phyloP scores from a whole-genome alignment of 2,888 invertebrate genomes.

The Aphidoletes aphidimyza region DNA sequence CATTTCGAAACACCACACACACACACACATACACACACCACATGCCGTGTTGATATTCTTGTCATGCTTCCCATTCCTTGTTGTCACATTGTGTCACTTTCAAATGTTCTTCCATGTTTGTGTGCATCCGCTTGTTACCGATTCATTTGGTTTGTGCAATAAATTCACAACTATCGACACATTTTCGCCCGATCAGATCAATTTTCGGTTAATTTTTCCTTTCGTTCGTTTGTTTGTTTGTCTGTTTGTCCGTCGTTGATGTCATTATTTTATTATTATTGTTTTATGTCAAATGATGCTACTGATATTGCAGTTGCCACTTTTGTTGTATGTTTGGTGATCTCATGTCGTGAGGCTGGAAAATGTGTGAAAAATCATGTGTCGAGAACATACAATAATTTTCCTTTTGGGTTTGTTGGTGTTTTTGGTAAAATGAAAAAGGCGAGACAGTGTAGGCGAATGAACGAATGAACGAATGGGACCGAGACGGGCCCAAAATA shows the following conservation, averaged over 20 bases:
- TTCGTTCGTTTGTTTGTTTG: too few relatives aligned
- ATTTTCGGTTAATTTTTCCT: not conserved
- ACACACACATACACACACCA: too few relatives aligned
- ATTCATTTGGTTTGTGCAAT: constrained; percentile 7
- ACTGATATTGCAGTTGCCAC: too few relatives aligned
- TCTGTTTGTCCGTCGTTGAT: too few relatives aligned
- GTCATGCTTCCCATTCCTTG: not conserved
- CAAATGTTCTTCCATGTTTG: not conserved
- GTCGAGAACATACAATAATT: constrained; percentile 13
- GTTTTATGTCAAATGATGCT: too few relatives aligned
- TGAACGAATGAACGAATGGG: too few relatives aligned
- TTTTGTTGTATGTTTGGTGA: not conserved
- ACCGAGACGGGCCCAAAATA: too few relatives aligned
- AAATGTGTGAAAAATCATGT: not conserved
- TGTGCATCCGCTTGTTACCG: not conserved
- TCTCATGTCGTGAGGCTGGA: not conserved
- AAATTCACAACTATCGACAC: constrained; percentile 25
- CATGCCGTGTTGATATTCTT: not conserved
- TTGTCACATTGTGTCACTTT: not conserved
- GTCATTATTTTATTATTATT: too few relatives aligned
- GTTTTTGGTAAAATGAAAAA: too few relatives aligned
- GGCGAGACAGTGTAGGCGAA: too few relatives aligned
- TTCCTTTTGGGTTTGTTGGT: too few relatives aligned
- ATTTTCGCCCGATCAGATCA: not conserved
- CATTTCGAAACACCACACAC: too few relatives aligned